phyloP scores from a whole-genome alignment of 92 coral and sea anemone genomes.

The Phymanthus crucifer region DNA sequence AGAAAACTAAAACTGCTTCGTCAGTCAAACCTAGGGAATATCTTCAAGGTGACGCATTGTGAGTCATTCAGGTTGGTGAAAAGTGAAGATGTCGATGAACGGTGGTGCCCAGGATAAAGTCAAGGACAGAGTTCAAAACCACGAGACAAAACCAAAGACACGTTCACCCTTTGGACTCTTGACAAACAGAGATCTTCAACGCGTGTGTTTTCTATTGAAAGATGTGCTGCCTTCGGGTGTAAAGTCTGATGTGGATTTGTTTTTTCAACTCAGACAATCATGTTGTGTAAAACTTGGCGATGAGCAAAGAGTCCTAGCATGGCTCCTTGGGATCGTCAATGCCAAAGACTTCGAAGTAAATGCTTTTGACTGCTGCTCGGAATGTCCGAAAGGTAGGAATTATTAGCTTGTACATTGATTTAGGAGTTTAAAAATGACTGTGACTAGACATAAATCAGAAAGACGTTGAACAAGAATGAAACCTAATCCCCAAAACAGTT shows the following conservation, averaged over 20 bases:
- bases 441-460: too few species aligned
- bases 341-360: not conserved
- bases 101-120: too few species aligned
- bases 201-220: conserved; percentile 23
- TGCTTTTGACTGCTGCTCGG: not conserved
- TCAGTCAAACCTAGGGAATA: not conserved
- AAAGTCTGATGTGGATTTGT: not conserved
- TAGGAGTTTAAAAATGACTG: too few species aligned
- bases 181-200: conserved; percentile 17
- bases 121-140: too few species aligned
- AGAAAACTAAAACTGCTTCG: not conserved
- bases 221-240: not conserved
- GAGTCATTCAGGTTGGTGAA: too few species aligned
- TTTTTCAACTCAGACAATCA: not conserved
- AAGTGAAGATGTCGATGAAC: too few species aligned
- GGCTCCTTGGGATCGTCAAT: not conserved
- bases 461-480: too few species aligned
- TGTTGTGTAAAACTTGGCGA: not conserved
- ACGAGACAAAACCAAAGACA: too few species aligned
- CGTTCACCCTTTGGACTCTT: not conserved
- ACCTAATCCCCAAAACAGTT: too few species aligned
- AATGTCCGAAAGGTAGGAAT: not conserved
- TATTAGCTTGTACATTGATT: too few species aligned
- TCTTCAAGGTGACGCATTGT: too few species aligned
- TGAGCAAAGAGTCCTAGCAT: not conserved